phyloP scores from a whole-genome alignment of 1,140 invertebrate species.

The Leptinotarsa defecta region DNA sequence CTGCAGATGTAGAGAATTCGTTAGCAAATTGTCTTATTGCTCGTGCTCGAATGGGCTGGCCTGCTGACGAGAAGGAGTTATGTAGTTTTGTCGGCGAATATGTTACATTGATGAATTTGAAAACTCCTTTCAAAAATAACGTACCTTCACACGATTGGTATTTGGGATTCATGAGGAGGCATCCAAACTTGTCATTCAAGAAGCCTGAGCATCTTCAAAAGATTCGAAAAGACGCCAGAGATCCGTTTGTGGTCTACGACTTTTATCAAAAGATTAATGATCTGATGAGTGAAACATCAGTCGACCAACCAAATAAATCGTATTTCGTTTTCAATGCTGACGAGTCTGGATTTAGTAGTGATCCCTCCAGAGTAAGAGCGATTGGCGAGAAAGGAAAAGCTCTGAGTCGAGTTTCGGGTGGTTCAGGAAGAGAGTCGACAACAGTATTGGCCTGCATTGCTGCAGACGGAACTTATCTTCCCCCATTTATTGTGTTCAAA shows the following conservation, averaged over 20 bases:
- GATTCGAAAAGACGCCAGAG: constrained; percentile 26
- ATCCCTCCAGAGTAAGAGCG: constrained; percentile 16
- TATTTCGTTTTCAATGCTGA: constrained; percentile 34
- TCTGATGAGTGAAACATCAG: constrained; percentile 7
- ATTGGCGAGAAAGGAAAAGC: constrained; percentile 42
- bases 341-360: constrained; percentile 30
- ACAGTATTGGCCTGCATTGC: constrained; percentile 48
- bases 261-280: constrained; percentile 33
- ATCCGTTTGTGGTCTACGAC: constrained; percentile 32
- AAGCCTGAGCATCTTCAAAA: constrained; percentile 38
- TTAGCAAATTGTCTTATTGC: background rate
- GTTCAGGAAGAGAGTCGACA: constrained; percentile 47
- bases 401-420: constrained; percentile 43
- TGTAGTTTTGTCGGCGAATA: no score
- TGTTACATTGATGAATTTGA: background rate
- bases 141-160: background rate
- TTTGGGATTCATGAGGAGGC: background rate
- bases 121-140: background rate
- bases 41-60: background rate
- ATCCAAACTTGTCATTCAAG: constrained; percentile 5
- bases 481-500: constrained; percentile 51
- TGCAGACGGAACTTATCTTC: constrained; percentile 46
- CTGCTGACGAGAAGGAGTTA: background rate
- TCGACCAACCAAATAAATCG: background rate
- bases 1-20: background rate